Evolutionary conservation across 2,797 vertebrate genomes (phyloP), one percentile per base, ranked within the genome.

Genomic region (Podarcis siculus): DNA sequence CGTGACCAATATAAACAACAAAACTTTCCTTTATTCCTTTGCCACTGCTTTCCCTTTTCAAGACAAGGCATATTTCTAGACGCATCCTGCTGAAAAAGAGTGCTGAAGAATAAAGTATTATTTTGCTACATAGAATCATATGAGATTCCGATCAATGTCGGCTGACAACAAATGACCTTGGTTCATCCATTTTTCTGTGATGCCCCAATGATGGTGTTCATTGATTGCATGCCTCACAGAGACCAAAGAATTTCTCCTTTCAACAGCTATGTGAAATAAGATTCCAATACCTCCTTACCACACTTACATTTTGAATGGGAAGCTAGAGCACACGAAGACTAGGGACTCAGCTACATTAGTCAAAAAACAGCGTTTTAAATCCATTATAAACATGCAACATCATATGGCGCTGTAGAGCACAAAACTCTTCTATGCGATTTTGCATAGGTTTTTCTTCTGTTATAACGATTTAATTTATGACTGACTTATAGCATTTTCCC

Each of bases 111-210:
- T 45, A 67, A 49, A 67, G 39, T 49, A n/a, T 30, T 35, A 15
- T 79, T 86, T 49, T 86, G 39, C 39, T 78, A 79, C 42, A 86
- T 49, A 86, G 69, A 86, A 86, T 67, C 39, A 79, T 32, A 55
- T 10, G n/a, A 79, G 45, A 79, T n/a, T 77, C 27, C 49, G 76
- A 55, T 69, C 42, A 79, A 35, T 45, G n/a, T 25, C 15, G 27
- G 27, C 75, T 85, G 73, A 42, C 71, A 77, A 25, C 64, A 39
- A 42, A 67, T 49, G 30, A 7, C 30, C 30, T 79, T 23, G 49
- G 75, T 69, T 78, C 17, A 32, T 78, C 23, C 83, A 64, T 30
- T 77, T 77, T 66, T 49, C 8, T 87, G 55, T 82, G 86, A 76
- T 75, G 80, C 10, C 35, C 13, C 80, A 77, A 8, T 25, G 39